phyloP scores from a whole-genome alignment of 1,140 invertebrate genomes.

The Dinothrombium tinctorium region DNA sequence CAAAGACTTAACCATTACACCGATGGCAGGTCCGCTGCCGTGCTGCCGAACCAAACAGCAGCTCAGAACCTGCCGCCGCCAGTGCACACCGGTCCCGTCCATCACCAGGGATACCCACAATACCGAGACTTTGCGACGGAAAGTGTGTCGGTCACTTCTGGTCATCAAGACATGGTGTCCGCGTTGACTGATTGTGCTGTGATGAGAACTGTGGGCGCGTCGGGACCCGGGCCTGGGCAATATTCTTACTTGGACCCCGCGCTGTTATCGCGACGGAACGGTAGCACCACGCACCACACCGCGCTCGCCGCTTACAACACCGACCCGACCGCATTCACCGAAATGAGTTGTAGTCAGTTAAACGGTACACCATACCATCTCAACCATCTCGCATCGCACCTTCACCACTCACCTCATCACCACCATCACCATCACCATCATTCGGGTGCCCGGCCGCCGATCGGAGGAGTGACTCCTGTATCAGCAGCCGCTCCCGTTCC shows the following conservation, averaged over 20 bases:
- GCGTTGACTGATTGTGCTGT: constrained; percentile 4
- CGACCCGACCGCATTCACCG: constrained; percentile 4
- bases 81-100: no score
- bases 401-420: constrained; percentile 5
- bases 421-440: constrained; percentile 8
- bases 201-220: neutral
- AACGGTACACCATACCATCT: constrained; percentile 8
- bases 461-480: neutral
- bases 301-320: constrained; percentile 1
- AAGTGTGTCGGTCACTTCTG: neutral
- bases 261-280: constrained; percentile 2
- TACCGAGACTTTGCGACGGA: constrained; percentile 1
- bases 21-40: neutral
- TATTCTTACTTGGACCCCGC: constrained; percentile 4
- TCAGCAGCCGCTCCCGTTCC: constrained; percentile 22
- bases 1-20: constrained; percentile 2
- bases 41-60: neutral
- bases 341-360: constrained; percentile 2
- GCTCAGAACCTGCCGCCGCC: no score
- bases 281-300: constrained; percentile 3
- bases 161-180: constrained; percentile 2
- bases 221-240: neutral
- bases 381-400: constrained; percentile 8
- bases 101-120: no score
- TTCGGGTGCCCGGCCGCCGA: neutral